Evolutionary conservation across 2,888 invertebrate species (phyloP).

Genomic region (Pristionchus arcanus): DNA sequence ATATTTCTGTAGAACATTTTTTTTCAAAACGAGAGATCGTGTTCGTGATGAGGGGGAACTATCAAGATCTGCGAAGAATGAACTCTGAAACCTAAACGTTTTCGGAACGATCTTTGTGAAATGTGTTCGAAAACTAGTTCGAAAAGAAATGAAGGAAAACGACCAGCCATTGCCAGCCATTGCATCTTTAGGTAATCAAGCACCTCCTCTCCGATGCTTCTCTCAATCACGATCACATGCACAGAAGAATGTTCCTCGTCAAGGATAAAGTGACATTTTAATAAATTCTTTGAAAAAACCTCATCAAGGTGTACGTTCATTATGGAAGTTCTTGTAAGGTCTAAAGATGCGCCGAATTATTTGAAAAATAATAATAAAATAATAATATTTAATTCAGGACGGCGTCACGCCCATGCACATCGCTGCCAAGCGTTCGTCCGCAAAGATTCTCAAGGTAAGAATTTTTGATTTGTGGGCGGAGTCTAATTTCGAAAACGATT

Average conservation of each 20-base stretch:
- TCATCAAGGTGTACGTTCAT: background rate
- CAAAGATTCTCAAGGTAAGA: conserved; percentile 69
- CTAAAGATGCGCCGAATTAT: background rate
- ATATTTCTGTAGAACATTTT: background rate
- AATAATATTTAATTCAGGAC: conserved; percentile 54
- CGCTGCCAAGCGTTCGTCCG: conserved; percentile 67
- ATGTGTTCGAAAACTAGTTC: no score
- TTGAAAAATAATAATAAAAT: no score
- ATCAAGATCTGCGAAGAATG: no score
- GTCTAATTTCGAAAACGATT: background rate
- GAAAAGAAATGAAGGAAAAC: no score
- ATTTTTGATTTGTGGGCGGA: background rate
- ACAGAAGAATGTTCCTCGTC: conserved; percentile 57
- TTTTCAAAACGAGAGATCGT: background rate
- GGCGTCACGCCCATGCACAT: conserved; percentile 75
- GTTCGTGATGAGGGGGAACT: no score
- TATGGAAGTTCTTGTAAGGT: background rate
- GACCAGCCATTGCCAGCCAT: background rate
- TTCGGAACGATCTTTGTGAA: no score
- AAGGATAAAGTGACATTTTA: conserved; percentile 59
- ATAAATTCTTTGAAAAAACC: no score
- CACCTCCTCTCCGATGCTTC: conserved; percentile 17
- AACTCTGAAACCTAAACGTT: no score
- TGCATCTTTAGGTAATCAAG: conserved; percentile 43
- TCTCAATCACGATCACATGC: conserved; percentile 8